A percentile compares a stretch with the other conserved stretches of the same genome.
phyloP scores from a whole-genome alignment of 2,797 vertebrate genomes.

The Characodon lateralis region DNA sequence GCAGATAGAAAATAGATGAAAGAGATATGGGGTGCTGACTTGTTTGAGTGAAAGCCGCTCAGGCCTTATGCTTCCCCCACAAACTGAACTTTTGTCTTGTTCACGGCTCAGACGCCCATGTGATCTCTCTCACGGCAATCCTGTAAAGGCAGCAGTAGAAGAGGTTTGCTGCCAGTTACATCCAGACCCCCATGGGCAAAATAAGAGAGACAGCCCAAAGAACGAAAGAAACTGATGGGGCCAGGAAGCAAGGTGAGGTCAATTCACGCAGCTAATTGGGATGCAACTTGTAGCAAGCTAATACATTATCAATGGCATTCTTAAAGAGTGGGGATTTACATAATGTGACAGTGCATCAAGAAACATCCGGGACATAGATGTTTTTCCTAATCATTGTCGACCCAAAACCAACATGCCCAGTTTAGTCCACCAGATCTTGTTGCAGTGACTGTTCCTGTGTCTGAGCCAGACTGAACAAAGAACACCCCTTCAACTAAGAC shows the following conservation, averaged over 20 bases:
- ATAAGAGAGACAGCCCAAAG: constrained; percentile 7
- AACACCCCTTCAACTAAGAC: constrained; percentile 24
- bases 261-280: constrained; percentile 42
- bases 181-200: constrained; percentile 2
- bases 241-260: constrained; percentile 54
- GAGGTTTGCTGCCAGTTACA: constrained; percentile 21
- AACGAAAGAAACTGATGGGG: background rate
- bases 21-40: constrained; percentile 6
- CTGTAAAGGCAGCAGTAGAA: constrained; percentile 31
- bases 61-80: background rate
- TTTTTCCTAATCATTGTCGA: constrained; percentile 82
- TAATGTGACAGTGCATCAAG: constrained; percentile 85
- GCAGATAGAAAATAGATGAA: constrained; percentile 5
- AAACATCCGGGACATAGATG: constrained; percentile 79
- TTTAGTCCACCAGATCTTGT: constrained; percentile 52
- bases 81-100: constrained; percentile 36
- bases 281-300: constrained; percentile 57
- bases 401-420: constrained; percentile 61
- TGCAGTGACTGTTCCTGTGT: background rate
- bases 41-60: constrained; percentile 1
- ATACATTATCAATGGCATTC: constrained; percentile 67
- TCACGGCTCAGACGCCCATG: background rate
- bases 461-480: constrained; percentile 5
- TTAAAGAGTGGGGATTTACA: constrained; percentile 81
- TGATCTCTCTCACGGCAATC: constrained; percentile 26